Conservation (phyloP, 2,888 invertebrate species). For the Macaria liturata region DNA sequence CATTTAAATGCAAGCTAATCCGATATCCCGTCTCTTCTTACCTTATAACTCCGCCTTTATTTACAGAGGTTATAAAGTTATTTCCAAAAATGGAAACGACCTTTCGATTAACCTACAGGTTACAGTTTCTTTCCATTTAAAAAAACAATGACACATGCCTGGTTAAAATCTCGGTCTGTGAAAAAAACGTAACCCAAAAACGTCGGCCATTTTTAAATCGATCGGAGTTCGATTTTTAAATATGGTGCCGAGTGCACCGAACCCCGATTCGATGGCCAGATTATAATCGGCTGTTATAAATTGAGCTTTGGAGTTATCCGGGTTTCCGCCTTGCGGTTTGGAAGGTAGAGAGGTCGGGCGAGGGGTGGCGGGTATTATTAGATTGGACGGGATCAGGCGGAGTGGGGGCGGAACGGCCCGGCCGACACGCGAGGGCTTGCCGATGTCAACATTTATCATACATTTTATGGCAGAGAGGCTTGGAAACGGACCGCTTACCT, state of each 20-base stretch:
- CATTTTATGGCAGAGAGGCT: conserved; percentile 73
- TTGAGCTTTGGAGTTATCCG: conserved; percentile 47
- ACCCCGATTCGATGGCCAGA: conserved; percentile 67
- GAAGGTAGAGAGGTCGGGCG: conserved; percentile 37
- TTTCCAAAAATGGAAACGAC: conserved; percentile 41
- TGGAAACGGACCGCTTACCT: conserved; percentile 65
- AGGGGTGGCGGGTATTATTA: conserved; percentile 51
- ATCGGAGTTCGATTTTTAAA: conserved; percentile 72
- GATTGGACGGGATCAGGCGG: conserved; percentile 64
- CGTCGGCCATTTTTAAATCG: conserved; percentile 70
- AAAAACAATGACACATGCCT: conserved; percentile 45
- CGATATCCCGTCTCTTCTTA: conserved; percentile 39
- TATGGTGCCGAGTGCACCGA: conserved; percentile 76
- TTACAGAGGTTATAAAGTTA: conserved; percentile 55
- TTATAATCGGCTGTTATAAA: conserved; percentile 57
- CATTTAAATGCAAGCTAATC: conserved; percentile 67
- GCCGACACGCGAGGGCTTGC: conserved; percentile 72
- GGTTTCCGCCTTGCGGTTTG: conserved; percentile 42
- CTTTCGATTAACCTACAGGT: conserved; percentile 31
- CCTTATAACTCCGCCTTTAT: conserved; percentile 45
- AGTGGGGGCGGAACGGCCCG: conserved; percentile 72
- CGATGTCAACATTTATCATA: conserved; percentile 76
- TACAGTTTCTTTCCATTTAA: conserved; percentile 1
- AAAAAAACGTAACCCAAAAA: conserved; percentile 33
- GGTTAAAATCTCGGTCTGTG: conserved; percentile 46